Conservation (phyloP, 1,140 invertebrate species). For the Cyphomyrmex costatus region DNA sequence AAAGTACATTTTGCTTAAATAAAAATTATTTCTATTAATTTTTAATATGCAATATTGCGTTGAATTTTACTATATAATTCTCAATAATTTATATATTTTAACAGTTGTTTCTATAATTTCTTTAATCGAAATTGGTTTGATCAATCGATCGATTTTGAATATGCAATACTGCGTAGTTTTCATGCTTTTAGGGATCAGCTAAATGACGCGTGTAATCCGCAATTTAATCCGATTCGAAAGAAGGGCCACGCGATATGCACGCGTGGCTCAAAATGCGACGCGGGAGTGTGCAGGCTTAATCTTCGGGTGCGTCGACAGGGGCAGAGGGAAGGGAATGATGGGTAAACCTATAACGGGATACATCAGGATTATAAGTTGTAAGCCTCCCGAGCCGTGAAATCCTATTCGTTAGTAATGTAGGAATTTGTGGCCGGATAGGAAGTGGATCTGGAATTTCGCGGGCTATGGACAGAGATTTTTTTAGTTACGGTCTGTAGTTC, state of each 20-base stretch:
- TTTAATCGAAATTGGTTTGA: background rate
- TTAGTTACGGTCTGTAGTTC: background rate
- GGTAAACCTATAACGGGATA: constrained; percentile 80
- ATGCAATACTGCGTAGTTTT: constrained; percentile 53
- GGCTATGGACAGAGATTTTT: background rate
- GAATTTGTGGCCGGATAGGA: constrained; percentile 64
- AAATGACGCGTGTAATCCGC: constrained; percentile 77
- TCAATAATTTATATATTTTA: background rate
- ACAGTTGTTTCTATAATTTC: background rate
- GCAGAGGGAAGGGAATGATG: constrained; percentile 58
- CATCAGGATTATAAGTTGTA: constrained; percentile 82
- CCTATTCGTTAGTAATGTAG: constrained; percentile 67
- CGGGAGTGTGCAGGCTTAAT: constrained; percentile 76
- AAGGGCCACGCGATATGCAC: constrained; percentile 19
- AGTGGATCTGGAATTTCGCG: constrained; percentile 72
- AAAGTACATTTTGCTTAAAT: background rate
- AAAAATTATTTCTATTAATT: constrained; percentile 8
- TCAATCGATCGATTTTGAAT: background rate
- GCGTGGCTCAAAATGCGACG: constrained; percentile 50
- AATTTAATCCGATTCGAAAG: constrained; percentile 77
- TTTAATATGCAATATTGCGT: background rate
- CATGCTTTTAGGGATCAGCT: constrained; percentile 44
- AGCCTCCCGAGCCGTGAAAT: constrained; percentile 74
- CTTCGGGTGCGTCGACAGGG: constrained; percentile 71
- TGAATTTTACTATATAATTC: background rate